Percentiles rank a stretch among this genome's conserved stretches.
Conservation (phyloP, 2,888 invertebrate genomes). For the Campaea margaritaria region DNA sequence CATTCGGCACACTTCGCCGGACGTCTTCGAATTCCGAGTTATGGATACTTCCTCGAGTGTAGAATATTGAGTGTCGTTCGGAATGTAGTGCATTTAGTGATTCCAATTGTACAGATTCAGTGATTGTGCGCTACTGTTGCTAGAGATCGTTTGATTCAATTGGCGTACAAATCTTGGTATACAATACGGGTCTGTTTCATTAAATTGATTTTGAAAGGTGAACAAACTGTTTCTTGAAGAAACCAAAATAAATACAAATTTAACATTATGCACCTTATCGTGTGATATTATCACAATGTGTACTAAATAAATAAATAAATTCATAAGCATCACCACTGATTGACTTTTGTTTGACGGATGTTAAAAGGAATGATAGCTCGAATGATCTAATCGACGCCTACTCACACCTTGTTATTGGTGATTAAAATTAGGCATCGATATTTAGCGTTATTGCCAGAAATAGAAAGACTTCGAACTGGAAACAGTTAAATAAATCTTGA, state of each 20-base stretch:
- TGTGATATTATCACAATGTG: background rate
- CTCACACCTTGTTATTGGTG: constrained; percentile 45
- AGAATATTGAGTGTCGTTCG: constrained; percentile 11
- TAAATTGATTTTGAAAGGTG: constrained; percentile 53
- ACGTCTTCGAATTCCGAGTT: constrained; percentile 21
- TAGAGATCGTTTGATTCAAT: constrained; percentile 47
- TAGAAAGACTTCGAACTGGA: constrained; percentile 9
- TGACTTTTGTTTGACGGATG: constrained; percentile 44
- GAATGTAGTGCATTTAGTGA: constrained; percentile 20
- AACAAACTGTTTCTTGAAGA: constrained; percentile 7
- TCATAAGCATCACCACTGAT: constrained; percentile 37
- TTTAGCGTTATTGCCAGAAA: constrained; percentile 10
- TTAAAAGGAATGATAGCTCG: constrained; percentile 40
- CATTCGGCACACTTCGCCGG: constrained; percentile 6
- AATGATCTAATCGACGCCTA: constrained; percentile 76
- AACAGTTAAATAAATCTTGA: background rate
- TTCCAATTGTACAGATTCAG: constrained; percentile 44
- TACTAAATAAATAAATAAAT: constrained; percentile 12
- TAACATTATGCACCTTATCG: too few species aligned
- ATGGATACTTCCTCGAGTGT: constrained; percentile 2
- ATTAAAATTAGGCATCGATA: constrained; percentile 24
- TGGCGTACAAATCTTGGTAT: constrained; percentile 46
- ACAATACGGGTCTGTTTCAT: constrained; percentile 42
- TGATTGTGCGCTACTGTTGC: constrained; percentile 53
- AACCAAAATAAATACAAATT: too few species aligned